Base-by-base conservation (phyloP, 2,888 invertebrate genomes). In the Nezara viridula region DNA sequence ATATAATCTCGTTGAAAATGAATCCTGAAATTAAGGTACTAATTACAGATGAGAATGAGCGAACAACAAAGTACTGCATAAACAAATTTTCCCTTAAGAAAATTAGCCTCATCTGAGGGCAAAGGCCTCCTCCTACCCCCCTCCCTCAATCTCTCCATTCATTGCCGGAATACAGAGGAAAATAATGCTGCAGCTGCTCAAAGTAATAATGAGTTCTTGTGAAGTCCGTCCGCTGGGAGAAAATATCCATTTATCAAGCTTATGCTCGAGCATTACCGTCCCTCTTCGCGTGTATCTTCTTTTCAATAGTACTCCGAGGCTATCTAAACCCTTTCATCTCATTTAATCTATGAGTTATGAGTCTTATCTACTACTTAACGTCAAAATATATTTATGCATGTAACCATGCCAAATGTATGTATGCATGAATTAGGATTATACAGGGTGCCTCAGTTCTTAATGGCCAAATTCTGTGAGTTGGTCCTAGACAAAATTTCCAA, bases 151-250 rank as follows among this genome's bases (percentile, higher is more conserved):
- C 37, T 21, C 37, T 73, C 32, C 66, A 73, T 73, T 32, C 66
- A 73, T 73, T 19, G 66, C 2, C 3, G 37, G 9, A 73, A 73
- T 7, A 73, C 16, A 37, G 66, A 73, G 37, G 66, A 73, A 73
- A 73, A 37, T 73, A 73, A 73, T 73, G 19, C 44, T 10, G 7
- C 5, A 44, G 44, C 44, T 44, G 44, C 66, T 73, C 66, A 37
- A 73, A 73, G 66, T 73, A 73, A 37, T 37, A 73, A 73, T 21
- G 66, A 73, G 66, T 73, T 73, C 66, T 73, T 73, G 66, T 73
- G 66, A 73, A 73, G 66, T 73, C 66, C 66, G 66, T 37, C 37
- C 32, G 66, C 2, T 73, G 66, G 19, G 6, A 7, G 16, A 37
- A 73, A 73, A 37, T 73, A 73, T 3, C 66, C 66, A 73, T 37